Percentiles rank a stretch among this genome's conserved stretches.
These are phyloP conservation scores for Varecia variegata DNA, from an alignment of 2,797 vertebrate species.

Conservation along the genomic window DNA sequence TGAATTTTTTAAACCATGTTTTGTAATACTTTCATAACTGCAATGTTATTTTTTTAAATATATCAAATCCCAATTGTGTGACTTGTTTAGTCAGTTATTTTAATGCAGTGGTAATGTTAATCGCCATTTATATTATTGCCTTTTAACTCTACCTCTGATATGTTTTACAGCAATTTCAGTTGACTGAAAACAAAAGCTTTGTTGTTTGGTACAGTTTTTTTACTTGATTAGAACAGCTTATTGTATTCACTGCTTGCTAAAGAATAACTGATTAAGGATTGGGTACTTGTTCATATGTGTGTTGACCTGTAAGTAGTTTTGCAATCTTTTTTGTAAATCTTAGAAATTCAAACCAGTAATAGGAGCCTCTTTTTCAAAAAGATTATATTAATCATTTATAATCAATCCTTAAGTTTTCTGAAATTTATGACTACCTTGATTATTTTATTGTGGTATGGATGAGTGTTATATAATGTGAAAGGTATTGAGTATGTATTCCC, in stretches of 20 bases:
- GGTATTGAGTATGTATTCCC: not conserved
- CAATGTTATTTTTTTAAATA: not conserved
- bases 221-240: not conserved
- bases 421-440: not conserved
- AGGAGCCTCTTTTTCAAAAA: not conserved
- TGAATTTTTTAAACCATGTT: not conserved
- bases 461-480: not conserved
- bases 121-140: not conserved
- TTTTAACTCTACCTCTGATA: not conserved
- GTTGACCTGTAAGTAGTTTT: not conserved
- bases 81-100: not conserved
- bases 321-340: not conserved
- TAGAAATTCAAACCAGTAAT: not conserved
- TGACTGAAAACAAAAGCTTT: not conserved
- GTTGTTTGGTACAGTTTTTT: not conserved
- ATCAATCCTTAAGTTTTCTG: not conserved
- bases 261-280: not conserved
- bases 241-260: conserved; percentile 16
- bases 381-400: not conserved
- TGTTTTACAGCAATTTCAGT: not conserved
- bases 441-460: not conserved
- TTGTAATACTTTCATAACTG: not conserved
- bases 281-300: not conserved
- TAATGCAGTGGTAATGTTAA: not conserved
- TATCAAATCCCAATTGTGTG: not conserved